Base-by-base conservation (phyloP, 2,888 invertebrate species). In the Helobdella robusta region DNA sequence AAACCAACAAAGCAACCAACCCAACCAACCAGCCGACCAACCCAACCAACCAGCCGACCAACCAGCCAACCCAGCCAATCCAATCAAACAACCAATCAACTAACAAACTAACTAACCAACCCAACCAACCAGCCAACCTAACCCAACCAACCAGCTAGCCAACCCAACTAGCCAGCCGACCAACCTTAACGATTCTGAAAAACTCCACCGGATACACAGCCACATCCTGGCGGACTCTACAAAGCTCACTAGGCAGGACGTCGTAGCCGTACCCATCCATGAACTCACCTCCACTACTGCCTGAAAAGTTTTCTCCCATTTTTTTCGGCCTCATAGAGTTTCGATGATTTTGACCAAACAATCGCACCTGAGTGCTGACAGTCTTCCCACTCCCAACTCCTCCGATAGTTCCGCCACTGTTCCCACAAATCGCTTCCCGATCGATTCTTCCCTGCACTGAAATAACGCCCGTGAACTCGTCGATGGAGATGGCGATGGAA, bases 111-210 rank as follows among this genome's bases (percentile, higher is more conserved):
- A n/a, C n/a, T n/a, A n/a, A n/a, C n/a, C n/a, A n/a, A n/a, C n/a
- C n/a, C n/a, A n/a, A n/a, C n/a, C n/a, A n/a, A n/a, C n/a, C n/a
- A n/a, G n/a, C n/a, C n/a, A n/a, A n/a, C n/a, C n/a, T n/a, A n/a
- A n/a, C n/a, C n/a, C n/a, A n/a, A n/a, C n/a, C n/a, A n/a, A n/a
- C n/a, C n/a, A n/a, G n/a, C n/a, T n/a, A n/a, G n/a, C n/a, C n/a
- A n/a, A n/a, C n/a, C n/a, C n/a, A n/a, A n/a, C n/a, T n/a, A n/a
- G n/a, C n/a, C n/a, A n/a, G 44, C n/a, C 44, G 44, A 20, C 35
- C 59, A n/a, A 70, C 71, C 62, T 71, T 70, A 65, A 72, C 64
- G 28, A 69, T 66, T 34, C 58, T 63, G 58, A 70, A 70, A 50
- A 66, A 68, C 32, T 59, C 28, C 20, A 66, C 32, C 2, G 69